Base-by-base conservation (phyloP, 2,797 vertebrate genomes). In the Buceros bicornis region DNA sequence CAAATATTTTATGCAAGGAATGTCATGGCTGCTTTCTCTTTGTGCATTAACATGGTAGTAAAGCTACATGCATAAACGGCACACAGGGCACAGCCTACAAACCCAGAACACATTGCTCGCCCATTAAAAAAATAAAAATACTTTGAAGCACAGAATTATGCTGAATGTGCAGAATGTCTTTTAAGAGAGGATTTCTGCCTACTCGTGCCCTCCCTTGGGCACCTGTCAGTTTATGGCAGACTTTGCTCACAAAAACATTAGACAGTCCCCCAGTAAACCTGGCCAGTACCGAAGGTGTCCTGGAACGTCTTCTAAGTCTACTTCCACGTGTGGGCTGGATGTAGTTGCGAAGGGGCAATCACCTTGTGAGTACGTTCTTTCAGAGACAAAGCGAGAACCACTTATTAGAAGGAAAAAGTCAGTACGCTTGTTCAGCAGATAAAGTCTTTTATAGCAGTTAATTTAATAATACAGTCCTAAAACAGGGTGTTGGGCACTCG, bases 401-500 rank as follows among this genome's bases (percentile, higher is more conserved):
- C 71, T 80, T 53, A 25, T 70, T 83, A 92, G 45, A 93, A 92
- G 95, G 93, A 97, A 97, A 80, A 84, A 96, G 71, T 73, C 96
- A 90, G 89, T 93, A 97, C 94, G 4, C 80, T 43, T 53, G 42
- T 81, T 97, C 91, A 80, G 95, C 97, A 97, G 96, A 93, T 97
- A 97, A 96, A 91, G 92, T 97, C 86, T 91, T 98, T 98, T 98
- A 98, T 98, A 96, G 95, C 67, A 97, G 97, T 90, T 64, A 97
- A 95, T 94, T 95, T 95, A 97, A 95, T 94, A 85, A 96, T 93
- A 98, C 96, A 97, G 95, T 96, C 96, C 97, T 96, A 96, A 95
- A 96, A 82, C 74, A 93, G 88, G 94, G 87, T 91, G 92, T 89
- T 70, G 65, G 93, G 91, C 87, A 83, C 89, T 94, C 94, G 96